Evolutionary conservation across 2,113 vertebrate species (phyloP).

Genomic region (Eulacestoma nigropectus): DNA sequence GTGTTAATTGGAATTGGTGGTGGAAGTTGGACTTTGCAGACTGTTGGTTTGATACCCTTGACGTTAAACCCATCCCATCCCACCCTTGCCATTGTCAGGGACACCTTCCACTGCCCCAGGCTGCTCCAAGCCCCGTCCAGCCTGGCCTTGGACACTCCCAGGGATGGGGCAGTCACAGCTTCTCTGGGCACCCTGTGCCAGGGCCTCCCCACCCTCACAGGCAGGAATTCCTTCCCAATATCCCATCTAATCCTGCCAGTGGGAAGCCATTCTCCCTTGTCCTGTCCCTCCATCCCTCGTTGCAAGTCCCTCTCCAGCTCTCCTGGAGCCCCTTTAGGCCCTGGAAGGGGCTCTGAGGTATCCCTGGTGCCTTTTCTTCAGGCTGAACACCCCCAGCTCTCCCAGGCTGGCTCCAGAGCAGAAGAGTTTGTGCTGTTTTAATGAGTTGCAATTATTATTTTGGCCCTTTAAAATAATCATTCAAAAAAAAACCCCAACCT

Average conservation of each 20-base stretch:
- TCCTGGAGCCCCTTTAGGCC: accelerated
- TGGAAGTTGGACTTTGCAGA: not conserved
- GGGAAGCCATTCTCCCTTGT: not conserved
- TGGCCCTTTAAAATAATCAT: not conserved
- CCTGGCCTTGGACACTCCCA: not conserved
- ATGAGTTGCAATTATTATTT: not conserved
- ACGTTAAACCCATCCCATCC: not conserved
- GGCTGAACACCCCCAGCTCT: not conserved
- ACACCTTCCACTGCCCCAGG: accelerated
- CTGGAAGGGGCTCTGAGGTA: accelerated
- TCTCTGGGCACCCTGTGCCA: not conserved
- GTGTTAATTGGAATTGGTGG: not conserved
- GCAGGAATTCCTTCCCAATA: not conserved
- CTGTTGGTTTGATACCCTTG: not conserved
- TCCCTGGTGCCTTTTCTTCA: not conserved
- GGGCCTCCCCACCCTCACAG: accelerated
- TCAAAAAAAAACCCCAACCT: accelerated
- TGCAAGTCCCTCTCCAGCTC: not conserved
- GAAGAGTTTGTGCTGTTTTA: not conserved
- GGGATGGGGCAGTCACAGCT: not conserved
- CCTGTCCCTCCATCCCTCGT: not conserved
- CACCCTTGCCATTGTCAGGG: not conserved
- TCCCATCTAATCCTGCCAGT: accelerated
- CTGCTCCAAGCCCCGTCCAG: accelerated
- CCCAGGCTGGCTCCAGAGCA: not conserved